Evolutionary conservation across 2,113 vertebrate species (phyloP).

Genomic region (Tenrec ecaudatus): DNA sequence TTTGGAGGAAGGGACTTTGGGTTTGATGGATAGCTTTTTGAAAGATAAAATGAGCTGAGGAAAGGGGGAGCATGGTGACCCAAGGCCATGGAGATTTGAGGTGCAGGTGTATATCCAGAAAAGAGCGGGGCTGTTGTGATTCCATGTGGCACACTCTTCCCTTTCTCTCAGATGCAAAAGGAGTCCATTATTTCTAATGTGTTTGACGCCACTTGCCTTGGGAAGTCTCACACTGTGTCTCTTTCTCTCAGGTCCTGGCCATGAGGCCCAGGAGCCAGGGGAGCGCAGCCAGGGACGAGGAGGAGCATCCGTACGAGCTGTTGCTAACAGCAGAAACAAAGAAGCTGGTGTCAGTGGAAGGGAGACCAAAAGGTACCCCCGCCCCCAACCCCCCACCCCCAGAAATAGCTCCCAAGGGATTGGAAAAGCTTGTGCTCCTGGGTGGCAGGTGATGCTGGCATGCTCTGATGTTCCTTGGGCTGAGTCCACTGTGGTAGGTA

Average conservation of each 20-base stretch:
- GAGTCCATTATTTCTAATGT: not conserved
- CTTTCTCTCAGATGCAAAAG: not conserved
- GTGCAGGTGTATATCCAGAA: not conserved
- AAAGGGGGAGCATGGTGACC: not conserved
- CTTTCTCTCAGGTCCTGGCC: constrained; percentile 86
- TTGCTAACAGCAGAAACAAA: constrained; percentile 95
- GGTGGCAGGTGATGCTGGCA: too few species aligned
- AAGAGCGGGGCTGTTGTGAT: not conserved
- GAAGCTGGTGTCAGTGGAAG: constrained; percentile 83
- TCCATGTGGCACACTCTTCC: not conserved
- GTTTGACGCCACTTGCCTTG: not conserved
- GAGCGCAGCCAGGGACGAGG: constrained; percentile 85
- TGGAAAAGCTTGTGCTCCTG: not conserved
- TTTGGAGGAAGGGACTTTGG: not conserved
- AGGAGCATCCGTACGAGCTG: constrained; percentile 96
- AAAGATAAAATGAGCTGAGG: constrained; percentile 31
- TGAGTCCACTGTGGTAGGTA: too few species aligned
- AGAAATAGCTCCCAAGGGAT: not conserved
- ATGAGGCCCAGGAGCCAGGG: constrained; percentile 89
- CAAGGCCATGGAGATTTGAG: constrained; percentile 8
- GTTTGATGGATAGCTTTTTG: not conserved
- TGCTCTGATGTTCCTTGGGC: not conserved
- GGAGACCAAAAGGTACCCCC: constrained; percentile 84
- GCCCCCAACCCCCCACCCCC: fast-evolving
- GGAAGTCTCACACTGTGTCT: constrained; percentile 7